These are phyloP conservation scores for Synergus gifuensis DNA, from an alignment of 2,888 invertebrate species.

Conservation along the genomic window DNA sequence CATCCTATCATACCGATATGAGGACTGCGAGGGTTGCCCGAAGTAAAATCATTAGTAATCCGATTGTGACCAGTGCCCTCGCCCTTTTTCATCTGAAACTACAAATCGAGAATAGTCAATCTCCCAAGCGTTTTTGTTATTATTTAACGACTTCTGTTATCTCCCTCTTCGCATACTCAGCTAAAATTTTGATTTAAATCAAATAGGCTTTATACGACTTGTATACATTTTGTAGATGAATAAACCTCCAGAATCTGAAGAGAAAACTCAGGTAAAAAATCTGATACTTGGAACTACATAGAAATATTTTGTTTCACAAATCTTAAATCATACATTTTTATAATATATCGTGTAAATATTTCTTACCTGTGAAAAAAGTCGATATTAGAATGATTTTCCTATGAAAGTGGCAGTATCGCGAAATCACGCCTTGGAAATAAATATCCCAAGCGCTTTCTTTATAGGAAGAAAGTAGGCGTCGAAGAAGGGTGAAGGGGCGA, in stretches of 20 bases:
- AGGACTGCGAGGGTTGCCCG: conserved; percentile 66
- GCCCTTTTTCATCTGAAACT: conserved; percentile 34
- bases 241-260: too few species aligned
- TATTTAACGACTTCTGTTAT: background rate
- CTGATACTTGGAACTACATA: too few species aligned
- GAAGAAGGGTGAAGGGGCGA: conserved; percentile 47
- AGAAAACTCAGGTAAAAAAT: too few species aligned
- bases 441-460: conserved; percentile 57
- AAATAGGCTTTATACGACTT: too few species aligned
- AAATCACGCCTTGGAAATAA: conserved; percentile 68
- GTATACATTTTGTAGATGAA: too few species aligned
- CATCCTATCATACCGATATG: conserved; percentile 71
- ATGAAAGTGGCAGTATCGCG: conserved; percentile 48
- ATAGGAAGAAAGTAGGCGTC: conserved; percentile 50
- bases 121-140: background rate
- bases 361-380: background rate
- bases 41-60: conserved; percentile 74
- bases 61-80: conserved; percentile 62
- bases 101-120: background rate
- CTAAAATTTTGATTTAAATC: background rate
- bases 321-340: too few species aligned
- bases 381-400: background rate
- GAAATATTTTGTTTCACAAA: too few species aligned
- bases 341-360: background rate
- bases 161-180: background rate